phyloP scores from a whole-genome alignment of 23 tunicate genomes.

The Pegea sp. region DNA sequence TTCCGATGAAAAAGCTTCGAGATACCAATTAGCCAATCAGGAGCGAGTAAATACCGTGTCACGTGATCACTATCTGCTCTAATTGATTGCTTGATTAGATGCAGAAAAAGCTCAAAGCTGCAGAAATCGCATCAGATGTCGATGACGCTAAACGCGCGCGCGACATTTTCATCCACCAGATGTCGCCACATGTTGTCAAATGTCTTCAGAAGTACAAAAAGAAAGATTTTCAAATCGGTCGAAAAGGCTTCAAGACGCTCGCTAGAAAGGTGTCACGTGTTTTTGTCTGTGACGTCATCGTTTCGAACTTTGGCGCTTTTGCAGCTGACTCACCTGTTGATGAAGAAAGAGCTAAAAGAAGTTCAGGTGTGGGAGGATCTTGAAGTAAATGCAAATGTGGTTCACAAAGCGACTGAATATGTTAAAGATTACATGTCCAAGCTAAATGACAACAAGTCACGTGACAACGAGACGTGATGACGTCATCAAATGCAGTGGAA shows the following conservation, averaged over 20 bases:
- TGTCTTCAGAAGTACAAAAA: constrained; percentile 45
- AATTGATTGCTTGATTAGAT: too few relatives aligned
- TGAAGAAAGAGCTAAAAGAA: constrained; percentile 70
- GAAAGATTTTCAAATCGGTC: constrained; percentile 51
- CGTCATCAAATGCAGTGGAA: too few relatives aligned
- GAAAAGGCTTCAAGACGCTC: constrained; percentile 63
- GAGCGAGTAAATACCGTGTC: too few relatives aligned
- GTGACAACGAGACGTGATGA: too few relatives aligned
- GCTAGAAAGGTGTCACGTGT: constrained; percentile 91
- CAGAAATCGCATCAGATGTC: too few relatives aligned
- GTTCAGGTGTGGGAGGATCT: constrained; percentile 79
- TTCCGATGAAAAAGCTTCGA: too few relatives aligned
- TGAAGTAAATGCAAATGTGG: constrained; percentile 67
- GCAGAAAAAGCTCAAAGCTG: too few relatives aligned
- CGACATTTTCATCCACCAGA: constrained; percentile 31
- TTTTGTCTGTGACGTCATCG: background rate
- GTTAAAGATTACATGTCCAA: constrained; percentile 70
- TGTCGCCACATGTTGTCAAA: constrained; percentile 73
- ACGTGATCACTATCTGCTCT: too few relatives aligned
- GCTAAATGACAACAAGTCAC: too few relatives aligned
- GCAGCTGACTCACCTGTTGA: constrained; percentile 50
- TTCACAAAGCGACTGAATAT: constrained; percentile 76
- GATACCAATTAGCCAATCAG: too few relatives aligned
- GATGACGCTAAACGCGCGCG: constrained; percentile 48
- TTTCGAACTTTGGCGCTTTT: constrained; percentile 1